phyloP scores from a whole-genome alignment of 2,797 vertebrate genomes.

The Erethizon dorsatum region DNA sequence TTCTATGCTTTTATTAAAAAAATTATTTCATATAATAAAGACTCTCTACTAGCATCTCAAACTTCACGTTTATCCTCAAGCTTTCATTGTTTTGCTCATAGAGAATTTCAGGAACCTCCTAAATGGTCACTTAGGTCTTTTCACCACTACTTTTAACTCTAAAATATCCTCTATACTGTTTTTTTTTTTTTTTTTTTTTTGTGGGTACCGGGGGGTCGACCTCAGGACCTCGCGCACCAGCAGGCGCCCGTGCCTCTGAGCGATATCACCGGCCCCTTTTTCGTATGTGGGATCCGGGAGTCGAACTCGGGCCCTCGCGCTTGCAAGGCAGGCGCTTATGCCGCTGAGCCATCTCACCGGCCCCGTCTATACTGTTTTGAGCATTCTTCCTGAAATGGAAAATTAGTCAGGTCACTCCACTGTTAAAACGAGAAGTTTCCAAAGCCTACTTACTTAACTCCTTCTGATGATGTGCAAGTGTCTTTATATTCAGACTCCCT shows the following conservation, averaged over 20 bases:
- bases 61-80: neutral
- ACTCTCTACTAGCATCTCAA: neutral
- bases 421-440: neutral
- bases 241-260: too few species aligned
- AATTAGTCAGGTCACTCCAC: neutral
- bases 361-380: too few species aligned
- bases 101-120: neutral
- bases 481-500: neutral
- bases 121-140: neutral
- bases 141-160: neutral
- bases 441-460: neutral
- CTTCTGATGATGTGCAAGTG: fast-evolving
- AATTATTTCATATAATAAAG: neutral
- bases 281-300: too few species aligned
- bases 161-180: neutral
- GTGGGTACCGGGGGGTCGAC: too few species aligned
- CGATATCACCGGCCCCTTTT: too few species aligned
- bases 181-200: too few species aligned
- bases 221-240: too few species aligned
- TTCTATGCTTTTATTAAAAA: neutral
- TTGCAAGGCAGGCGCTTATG: too few species aligned
- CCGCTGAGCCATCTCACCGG: too few species aligned
- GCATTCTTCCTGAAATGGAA: neutral
- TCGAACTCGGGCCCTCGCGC: too few species aligned
- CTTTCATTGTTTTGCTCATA: neutral